Base-by-base conservation (phyloP, 2,888 invertebrate genomes). In the Acleris holmiana region DNA sequence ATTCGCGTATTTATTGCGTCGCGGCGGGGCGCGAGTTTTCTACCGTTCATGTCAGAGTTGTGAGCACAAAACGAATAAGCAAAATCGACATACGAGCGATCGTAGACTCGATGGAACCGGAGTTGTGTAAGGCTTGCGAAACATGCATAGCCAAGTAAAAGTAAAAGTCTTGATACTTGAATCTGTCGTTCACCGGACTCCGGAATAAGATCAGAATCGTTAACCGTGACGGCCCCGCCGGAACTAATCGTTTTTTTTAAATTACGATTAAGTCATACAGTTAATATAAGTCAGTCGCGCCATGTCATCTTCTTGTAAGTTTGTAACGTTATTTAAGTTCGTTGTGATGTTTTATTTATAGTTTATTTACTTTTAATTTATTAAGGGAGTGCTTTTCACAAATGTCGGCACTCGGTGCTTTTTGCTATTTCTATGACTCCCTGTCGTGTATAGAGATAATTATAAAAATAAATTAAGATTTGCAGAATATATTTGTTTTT, bases 11-110 rank as follows among this genome's bases (percentile, higher is more conserved):
- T 88, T 88, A 88, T 86, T 85, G 78, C 82, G 84, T 70, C 83
- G 85, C 84, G 72, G 80, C 77, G 79, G 35, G 82, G 71, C 77
- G 72, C 67, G 87, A 86, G 91, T 89, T 88, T 88, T 85, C 84
- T 78, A 86, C 84, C 78, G 75, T 76, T 76, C 81, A 84, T 90
- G 91, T 91, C 83, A 76, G 89, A 91, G 91, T 91, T 91, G 91
- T 90, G 79, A 81, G 91, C 91, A 91, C 91, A 91, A 91, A 82
- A 87, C 75, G 70, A 71, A 76, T 71, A 83, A 81, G 79, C 91
- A 91, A 91, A 90, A 84, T 91, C 91, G 89, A 89, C 91, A 88
- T 88, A 79, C 73, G 73, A 77, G 83, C 74, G 86, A 84, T 80
- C 74, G 87, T 88, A 89, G 89, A 81, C 91, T 91, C 85, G 72